A percentile compares a stretch with the other conserved stretches of the same genome.
Conservation (phyloP, 2,113 vertebrate genomes). For the Naja naja region DNA sequence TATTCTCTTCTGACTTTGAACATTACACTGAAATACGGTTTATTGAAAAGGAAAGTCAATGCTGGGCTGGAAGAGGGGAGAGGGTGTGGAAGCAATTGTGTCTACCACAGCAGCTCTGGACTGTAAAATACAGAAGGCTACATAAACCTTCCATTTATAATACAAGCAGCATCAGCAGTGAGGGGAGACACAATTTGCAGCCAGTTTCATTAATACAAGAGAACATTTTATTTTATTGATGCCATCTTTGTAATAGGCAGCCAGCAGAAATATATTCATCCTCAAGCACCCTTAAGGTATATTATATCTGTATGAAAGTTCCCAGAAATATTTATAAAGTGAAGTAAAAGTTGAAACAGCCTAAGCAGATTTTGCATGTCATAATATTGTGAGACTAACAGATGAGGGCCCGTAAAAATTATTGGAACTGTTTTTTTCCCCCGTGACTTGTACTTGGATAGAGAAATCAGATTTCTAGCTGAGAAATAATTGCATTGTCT, state of each 20-base stretch:
- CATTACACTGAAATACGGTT: background rate
- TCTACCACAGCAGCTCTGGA: background rate
- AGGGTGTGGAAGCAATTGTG: background rate
- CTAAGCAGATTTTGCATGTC: constrained; percentile 9
- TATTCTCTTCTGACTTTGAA: background rate
- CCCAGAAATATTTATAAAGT: background rate
- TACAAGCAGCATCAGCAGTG: background rate
- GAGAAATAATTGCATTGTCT: constrained; percentile 2
- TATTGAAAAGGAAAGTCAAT: background rate
- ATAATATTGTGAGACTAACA: constrained; percentile 3
- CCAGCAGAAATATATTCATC: background rate
- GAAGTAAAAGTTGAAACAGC: background rate
- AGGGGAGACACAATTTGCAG: background rate
- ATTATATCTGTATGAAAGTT: background rate
- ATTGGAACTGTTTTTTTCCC: background rate
- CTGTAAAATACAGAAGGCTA: background rate
- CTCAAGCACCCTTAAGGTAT: background rate
- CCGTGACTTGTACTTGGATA: background rate
- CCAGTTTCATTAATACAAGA: background rate
- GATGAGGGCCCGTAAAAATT: constrained; percentile 3
- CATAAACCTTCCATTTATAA: background rate
- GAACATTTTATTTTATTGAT: background rate
- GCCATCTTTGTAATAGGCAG: background rate
- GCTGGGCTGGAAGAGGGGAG: background rate
- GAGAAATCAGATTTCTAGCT: background rate